phyloP scores from a whole-genome alignment of 2,797 vertebrate species.

The Sandelia bainsii region DNA sequence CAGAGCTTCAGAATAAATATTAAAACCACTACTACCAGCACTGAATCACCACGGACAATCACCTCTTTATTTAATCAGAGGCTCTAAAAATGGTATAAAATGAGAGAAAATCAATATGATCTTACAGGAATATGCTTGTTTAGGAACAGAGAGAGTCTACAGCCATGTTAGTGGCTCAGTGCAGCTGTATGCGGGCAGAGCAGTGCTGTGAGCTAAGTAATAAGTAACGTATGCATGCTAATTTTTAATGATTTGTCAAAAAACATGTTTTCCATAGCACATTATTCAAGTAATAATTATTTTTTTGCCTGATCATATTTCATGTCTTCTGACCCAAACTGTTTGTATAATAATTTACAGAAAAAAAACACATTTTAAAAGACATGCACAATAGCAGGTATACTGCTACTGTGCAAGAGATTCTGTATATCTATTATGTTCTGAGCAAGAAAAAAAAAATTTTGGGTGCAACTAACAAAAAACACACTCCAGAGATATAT shows the following conservation, averaged over 20 bases:
- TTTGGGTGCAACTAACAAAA: neutral
- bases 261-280: no score
- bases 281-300: neutral
- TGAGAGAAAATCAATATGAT: no score
- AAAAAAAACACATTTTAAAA: neutral
- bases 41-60: no score
- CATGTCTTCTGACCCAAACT: neutral
- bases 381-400: no score
- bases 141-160: neutral
- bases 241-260: neutral
- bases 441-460: neutral
- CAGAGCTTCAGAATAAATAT: no score
- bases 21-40: no score
- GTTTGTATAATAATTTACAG: neutral
- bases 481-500: constrained; percentile 4
- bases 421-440: neutral
- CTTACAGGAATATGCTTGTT: no score
- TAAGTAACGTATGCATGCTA: neutral
- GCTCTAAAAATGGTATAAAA: no score
- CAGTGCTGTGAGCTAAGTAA: neutral
- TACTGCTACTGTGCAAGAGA: no score
- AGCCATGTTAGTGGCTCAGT: neutral
- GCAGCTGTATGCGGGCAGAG: neutral
- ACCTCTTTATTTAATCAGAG: no score
- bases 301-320: neutral